Evolutionary conservation across 2,888 invertebrate species (phyloP), one percentile per base, ranked within the genome.

Genomic region (Athetis lepigone): DNA sequence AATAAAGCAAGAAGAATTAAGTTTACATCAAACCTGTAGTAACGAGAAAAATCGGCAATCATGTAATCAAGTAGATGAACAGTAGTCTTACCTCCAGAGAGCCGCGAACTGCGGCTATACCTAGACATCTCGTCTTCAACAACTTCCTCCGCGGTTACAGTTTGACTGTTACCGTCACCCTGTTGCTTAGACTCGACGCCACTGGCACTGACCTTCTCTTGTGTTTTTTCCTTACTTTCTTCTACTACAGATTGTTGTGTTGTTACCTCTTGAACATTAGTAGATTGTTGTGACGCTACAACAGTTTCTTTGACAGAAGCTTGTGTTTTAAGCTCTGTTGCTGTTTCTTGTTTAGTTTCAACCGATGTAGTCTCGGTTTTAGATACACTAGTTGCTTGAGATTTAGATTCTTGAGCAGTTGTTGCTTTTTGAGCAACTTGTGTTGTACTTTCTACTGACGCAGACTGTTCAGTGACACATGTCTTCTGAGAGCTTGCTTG

Each of bases 91-190:
- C 96, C 96, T 95, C 96, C 96, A 85, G 96, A 95, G 50, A 95
- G 94, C 91, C 95, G 96, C 85, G 96, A 95, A 83, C 96, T 96
- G 88, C 96, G 95, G 91, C 95, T 95, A 85, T 95, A 96, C 82
- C 96, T 95, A 77, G 96, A 96, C 86, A 96, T 95, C 70, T 94
- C 94, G 87, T 89, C 93, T 85, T 91, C 92, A 73, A 79, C 85
- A 73, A 79, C 82, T 81, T 88, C 90, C 75, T 88, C 89, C 43
- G 88, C 68, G 88, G 90, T 90, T 89, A 91, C 93, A 93, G 92
- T 83, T 94, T 94, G 94, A 84, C 83, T 80, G 87, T 78, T 90
- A 74, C 69, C 79, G 66, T 72, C 55, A 71, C 70, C 84, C 75
- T 83, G 77, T 58, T 82, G 78, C 55, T 75, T 70, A 74, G 76